These are phyloP conservation scores for Hypselothyrea guttata DNA, from an alignment of 2,888 invertebrate genomes.

Conservation along the genomic window DNA sequence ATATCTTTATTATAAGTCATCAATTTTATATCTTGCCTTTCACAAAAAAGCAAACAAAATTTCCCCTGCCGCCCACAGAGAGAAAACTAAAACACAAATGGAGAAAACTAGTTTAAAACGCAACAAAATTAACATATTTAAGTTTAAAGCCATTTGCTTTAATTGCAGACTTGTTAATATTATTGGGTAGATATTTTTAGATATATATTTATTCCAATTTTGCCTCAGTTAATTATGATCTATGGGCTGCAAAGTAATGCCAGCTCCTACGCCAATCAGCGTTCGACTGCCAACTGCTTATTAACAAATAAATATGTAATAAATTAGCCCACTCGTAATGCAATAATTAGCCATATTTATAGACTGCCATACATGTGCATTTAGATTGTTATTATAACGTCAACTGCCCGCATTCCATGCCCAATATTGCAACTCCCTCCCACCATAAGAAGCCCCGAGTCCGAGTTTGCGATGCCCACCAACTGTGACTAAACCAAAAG, in stretches of 20 bases:
- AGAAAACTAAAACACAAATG: too few relatives aligned
- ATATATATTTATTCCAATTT: background rate
- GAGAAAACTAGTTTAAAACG: too few relatives aligned
- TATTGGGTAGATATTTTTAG: background rate
- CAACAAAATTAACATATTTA: too few relatives aligned
- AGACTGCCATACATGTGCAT: background rate
- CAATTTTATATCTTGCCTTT: too few relatives aligned
- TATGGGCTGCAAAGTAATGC: background rate
- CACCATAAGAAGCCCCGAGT: conserved; percentile 19
- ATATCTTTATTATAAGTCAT: too few relatives aligned
- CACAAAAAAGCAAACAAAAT: too few relatives aligned
- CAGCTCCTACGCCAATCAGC: conserved; percentile 31
- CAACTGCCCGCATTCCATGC: conserved; percentile 55
- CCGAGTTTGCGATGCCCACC: conserved; percentile 10
- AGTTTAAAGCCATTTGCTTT: too few relatives aligned
- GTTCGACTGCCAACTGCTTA: conserved; percentile 1
- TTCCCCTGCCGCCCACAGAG: too few relatives aligned
- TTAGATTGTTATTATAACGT: conserved; percentile 34
- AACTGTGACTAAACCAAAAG: conserved; percentile 11
- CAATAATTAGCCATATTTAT: conserved; percentile 30
- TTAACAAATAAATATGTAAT: conserved; percentile 30
- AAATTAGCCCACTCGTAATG: conserved; percentile 40
- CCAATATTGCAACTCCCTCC: conserved; percentile 31
- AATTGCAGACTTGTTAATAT: too few relatives aligned
- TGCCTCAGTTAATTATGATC: conserved; percentile 30